Percentiles rank a stretch among this genome's conserved stretches.
Evolutionary conservation across 2,888 invertebrate genomes (phyloP).

Genomic region (Cerceris ruficornis): DNA sequence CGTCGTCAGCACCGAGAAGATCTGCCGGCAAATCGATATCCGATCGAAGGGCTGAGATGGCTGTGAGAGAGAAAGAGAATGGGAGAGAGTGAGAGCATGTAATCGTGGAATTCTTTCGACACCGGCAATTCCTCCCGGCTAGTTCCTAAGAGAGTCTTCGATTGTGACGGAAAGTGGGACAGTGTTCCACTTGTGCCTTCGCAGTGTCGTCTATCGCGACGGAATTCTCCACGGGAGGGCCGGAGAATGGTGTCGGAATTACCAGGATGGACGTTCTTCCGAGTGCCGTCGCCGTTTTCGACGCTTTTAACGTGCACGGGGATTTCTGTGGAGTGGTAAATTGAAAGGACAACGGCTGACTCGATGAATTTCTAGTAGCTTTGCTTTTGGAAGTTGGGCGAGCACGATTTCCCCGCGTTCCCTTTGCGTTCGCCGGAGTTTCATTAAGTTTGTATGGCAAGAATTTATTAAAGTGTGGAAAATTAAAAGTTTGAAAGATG

Average conservation of each 20-base stretch:
- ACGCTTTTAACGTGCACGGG: constrained; percentile 42
- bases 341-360: constrained; percentile 40
- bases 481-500: too few relatives aligned
- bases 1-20: constrained; percentile 43
- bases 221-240: constrained; percentile 24
- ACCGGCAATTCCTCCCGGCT: constrained; percentile 28
- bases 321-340: constrained; percentile 52
- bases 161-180: constrained; percentile 50
- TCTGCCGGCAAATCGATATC: constrained; percentile 31
- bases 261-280: constrained; percentile 55
- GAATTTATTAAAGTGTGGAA: too few relatives aligned
- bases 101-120: constrained; percentile 52
- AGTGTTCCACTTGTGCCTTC: constrained; percentile 43
- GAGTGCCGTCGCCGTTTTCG: constrained; percentile 42
- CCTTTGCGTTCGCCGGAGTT: too few relatives aligned
- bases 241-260: constrained; percentile 51
- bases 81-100: constrained; percentile 29
- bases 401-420: background rate
- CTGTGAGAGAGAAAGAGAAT: background rate
- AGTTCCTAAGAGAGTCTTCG: constrained; percentile 48
- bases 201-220: constrained; percentile 17
- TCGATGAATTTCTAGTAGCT: constrained; percentile 33
- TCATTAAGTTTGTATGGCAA: too few relatives aligned
- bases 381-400: constrained; percentile 16
- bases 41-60: constrained; percentile 34